Evolutionary conservation across 2,888 invertebrate genomes (phyloP), one percentile per base, ranked within the genome.

Genomic region (Nemotelus pantherinus): DNA sequence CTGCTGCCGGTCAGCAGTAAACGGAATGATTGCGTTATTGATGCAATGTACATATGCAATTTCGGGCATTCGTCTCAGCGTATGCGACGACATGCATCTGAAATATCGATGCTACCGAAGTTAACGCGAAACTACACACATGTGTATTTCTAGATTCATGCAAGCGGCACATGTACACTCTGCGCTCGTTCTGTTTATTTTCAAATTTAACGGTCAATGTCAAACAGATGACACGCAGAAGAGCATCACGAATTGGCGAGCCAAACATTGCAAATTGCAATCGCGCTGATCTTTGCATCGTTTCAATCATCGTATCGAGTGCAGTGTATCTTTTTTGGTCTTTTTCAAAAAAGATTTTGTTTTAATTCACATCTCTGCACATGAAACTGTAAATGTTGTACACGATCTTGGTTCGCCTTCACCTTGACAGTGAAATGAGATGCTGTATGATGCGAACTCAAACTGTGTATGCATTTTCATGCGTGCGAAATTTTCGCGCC

Each of bases 191-290:
- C 41, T 60, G 60, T 74, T 74, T 63, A 63, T 74, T 74, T 74
- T 74, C 48, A 74, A 50, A 48, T 74, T 74, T 39, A 60, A 74
- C 74, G 74, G 74, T 63, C 74, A 74, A 74, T 74, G 74, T 74
- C 74, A 74, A 74, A 74, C 74, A 74, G 74, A 74, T 74, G 74
- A 74, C 74, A 74, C 72, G 72, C 72, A 72, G 47, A 72, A 45
- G 43, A 39, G 72, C 7, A 72, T 25, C 25, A 48, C 60, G 63
- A 74, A 58, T 58, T 60, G 57, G 74, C 74, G 74, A 48, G 74
- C 74, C 48, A 74, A 60, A 74, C 60, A 74, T 74, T 74, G 60
- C 10, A 50, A 74, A 60, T 63, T 74, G 50, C 57, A 72, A 57
- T 72, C 47, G 58, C 57, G 72, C 58, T 58, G 72, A 57, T 72